Evolutionary conservation across 2,797 vertebrate species (phyloP), one percentile per base, ranked within the genome.

Genomic region (Apodemus agrarius): DNA sequence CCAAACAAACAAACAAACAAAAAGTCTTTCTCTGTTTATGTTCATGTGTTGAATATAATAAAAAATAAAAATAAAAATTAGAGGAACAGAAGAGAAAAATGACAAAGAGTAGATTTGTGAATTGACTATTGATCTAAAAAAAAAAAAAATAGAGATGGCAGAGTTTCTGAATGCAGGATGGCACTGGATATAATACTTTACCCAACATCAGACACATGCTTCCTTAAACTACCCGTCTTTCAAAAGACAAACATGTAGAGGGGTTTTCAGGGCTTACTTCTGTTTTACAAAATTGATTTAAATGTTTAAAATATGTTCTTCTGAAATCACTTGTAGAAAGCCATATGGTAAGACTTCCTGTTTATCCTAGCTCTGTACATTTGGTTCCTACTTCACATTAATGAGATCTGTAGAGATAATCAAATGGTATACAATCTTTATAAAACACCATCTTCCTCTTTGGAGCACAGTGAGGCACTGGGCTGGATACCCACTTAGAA

Each of bases 381-480:
- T 69, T 86, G 52, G 2, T 92, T 76, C 96, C n/a, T 37, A 26
- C 26, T 95, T 89, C 9, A 52, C 31, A 81, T 49, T 75, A 93
- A 22, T 40, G 9, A 9, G 29, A 67, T 26, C 37, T 5, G 59
- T 59, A 43, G 29, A 74, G 49, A 76, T 49, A 84, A 81, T 43
- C n/a, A 78, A 92, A 83, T 37, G 59, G 65, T 26, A 57, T 14
- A 8, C 4, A 72, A 54, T 24, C 1, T 76, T 85, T 69, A 57
- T 75, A 92, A 82, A 79, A 46, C 2, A 59, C 43, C n/a, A 8
- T 78, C 67, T 76, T 59, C 81, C 59, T 57, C 22, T 57, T 76
- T 81, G 59, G 19, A 52, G 63, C 67, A 13, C 49, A 83, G 21
- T 80, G 21, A 83, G 5, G 6, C 37, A 67, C 34, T 63, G n/a